phyloP scores from a whole-genome alignment of 2,797 vertebrate genomes.

The Tokudaia tokunoshimensis region DNA sequence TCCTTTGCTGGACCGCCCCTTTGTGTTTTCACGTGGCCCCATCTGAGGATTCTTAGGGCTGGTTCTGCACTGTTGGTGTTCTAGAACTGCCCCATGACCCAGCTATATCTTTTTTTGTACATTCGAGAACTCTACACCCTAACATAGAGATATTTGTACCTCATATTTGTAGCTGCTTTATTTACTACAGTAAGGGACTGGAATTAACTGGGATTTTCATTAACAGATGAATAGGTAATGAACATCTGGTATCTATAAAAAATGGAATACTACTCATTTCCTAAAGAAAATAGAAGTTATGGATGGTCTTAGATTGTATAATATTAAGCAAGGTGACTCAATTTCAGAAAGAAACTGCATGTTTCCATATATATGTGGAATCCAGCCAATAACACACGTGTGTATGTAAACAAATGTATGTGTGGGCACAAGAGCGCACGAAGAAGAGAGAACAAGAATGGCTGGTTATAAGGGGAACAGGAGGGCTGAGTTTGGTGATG shows the following conservation, averaged over 20 bases:
- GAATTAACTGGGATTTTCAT: neutral
- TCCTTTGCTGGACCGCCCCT: neutral
- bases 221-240: neutral
- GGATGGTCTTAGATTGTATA: neutral
- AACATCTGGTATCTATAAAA: neutral
- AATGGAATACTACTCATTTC: neutral
- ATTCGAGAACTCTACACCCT: neutral
- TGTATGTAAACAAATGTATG: too few relatives aligned
- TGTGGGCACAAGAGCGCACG: too few relatives aligned
- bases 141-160: neutral
- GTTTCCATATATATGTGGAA: too few relatives aligned
- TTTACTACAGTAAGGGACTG: neutral
- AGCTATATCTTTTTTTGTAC: neutral
- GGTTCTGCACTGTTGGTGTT: neutral
- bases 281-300: neutral
- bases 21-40: neutral
- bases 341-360: too few relatives aligned
- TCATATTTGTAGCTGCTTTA: neutral
- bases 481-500: too few relatives aligned
- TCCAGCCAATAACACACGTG: too few relatives aligned
- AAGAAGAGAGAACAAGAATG: too few relatives aligned
- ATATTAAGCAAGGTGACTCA: neutral
- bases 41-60: neutral
- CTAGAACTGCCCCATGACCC: neutral
- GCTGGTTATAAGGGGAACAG: too few relatives aligned